Evolutionary conservation across 2,113 vertebrate species (phyloP).

Genomic region (Xenopus borealis): DNA sequence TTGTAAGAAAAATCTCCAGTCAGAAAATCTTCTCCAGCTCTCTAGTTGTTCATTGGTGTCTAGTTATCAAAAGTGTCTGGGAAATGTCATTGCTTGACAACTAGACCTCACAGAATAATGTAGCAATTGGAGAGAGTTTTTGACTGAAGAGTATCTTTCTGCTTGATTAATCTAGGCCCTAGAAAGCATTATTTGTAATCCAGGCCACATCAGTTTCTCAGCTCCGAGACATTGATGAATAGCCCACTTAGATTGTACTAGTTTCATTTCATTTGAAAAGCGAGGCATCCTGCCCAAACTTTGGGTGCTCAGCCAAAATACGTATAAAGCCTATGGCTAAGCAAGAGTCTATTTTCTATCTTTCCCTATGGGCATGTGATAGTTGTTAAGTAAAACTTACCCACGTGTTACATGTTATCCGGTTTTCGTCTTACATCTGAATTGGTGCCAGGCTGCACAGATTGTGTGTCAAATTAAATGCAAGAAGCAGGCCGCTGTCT

Average conservation of each 20-base stretch:
- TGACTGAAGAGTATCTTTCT: neutral
- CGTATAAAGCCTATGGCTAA: slow-evolving; percentile 64
- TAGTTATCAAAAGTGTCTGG: neutral
- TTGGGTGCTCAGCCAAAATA: slow-evolving; percentile 58
- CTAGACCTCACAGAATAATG: neutral
- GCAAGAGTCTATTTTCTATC: slow-evolving; percentile 55
- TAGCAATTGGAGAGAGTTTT: neutral
- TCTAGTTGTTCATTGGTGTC: neutral
- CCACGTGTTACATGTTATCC: slow-evolving; percentile 59
- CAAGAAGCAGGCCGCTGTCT: slow-evolving; percentile 61
- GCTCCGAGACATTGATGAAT: slow-evolving; percentile 30
- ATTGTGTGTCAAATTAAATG: slow-evolving; percentile 65
- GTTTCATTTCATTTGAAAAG: slow-evolving; percentile 60
- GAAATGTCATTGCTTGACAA: neutral
- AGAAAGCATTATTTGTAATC: slow-evolving; percentile 1
- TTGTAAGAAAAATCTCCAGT: too few relatives aligned
- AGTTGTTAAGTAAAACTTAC: slow-evolving; percentile 58
- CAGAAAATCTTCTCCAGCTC: neutral
- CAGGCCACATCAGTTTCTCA: slow-evolving; percentile 1
- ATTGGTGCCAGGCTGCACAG: slow-evolving; percentile 64
- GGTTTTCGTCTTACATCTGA: slow-evolving; percentile 64
- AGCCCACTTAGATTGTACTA: slow-evolving; percentile 53
- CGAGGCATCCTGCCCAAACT: slow-evolving; percentile 56
- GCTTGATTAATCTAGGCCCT: neutral
- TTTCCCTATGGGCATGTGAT: slow-evolving; percentile 57